Evolutionary conservation across 1,140 invertebrate species (phyloP).

Genomic region (Temnothorax nylanderi): DNA sequence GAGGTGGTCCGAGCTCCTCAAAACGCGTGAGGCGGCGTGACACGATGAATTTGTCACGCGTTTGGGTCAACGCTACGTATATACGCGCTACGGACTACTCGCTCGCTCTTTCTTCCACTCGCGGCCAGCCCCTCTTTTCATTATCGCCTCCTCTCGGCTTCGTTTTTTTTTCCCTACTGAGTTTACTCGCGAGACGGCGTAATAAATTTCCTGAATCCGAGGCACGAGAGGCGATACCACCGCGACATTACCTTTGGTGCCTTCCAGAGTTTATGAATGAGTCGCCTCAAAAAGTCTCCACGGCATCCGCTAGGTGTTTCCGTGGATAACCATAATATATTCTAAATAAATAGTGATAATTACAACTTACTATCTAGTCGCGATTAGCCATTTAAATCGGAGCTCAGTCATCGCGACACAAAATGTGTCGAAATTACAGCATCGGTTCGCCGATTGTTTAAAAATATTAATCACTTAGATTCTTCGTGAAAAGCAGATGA

Average conservation of each 20-base stretch:
- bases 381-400: neutral
- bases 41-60: constrained; percentile 84
- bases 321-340: constrained; percentile 1
- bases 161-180: neutral
- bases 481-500: neutral
- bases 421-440: neutral
- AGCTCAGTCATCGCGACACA: neutral
- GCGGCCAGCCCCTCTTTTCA: neutral
- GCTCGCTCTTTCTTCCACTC: constrained; percentile 3
- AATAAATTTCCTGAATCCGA: constrained; percentile 74
- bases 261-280: constrained; percentile 35
- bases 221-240: neutral
- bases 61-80: constrained; percentile 77
- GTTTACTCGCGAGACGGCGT: constrained; percentile 57
- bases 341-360: constrained; percentile 28
- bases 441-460: neutral
- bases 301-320: neutral
- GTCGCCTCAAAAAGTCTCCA: neutral
- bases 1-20: constrained; percentile 70
- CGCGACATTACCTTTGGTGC: neutral
- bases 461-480: neutral
- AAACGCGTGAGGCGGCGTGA: constrained; percentile 81
- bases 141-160: constrained; percentile 6
- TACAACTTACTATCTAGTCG: neutral
- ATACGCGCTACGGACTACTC: constrained; percentile 57